A percentile compares a stretch with the other conserved stretches of the same genome.
phyloP scores from a whole-genome alignment of 2,113 vertebrate genomes.

The Burhinus bistriatus region DNA sequence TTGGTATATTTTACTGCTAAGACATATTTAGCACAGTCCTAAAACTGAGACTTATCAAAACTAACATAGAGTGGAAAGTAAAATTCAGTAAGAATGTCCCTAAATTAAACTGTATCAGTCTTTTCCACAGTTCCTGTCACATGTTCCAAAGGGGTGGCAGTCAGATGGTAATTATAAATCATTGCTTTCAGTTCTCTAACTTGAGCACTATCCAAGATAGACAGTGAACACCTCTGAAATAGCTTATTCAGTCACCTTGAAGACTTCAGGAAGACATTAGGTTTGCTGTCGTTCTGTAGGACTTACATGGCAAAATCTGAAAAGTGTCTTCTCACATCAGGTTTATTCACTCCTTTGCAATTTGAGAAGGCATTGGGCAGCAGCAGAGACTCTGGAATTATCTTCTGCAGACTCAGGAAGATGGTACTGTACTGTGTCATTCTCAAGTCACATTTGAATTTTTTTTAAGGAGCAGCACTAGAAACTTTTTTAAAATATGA shows the following conservation, averaged over 20 bases:
- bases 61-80: background rate
- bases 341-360: background rate
- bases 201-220: conserved; percentile 1
- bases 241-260: background rate
- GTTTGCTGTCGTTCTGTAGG: background rate
- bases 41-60: background rate
- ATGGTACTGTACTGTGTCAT: background rate
- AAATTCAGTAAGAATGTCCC: background rate
- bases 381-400: background rate
- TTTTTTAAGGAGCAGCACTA: background rate
- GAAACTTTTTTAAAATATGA: background rate
- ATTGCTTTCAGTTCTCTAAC: background rate
- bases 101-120: conserved; percentile 16
- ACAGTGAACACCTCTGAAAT: conserved; percentile 16
- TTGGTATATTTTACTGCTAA: background rate
- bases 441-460: background rate
- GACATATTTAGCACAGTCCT: conserved; percentile 20
- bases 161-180: conserved; percentile 38
- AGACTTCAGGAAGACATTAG: background rate
- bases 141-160: background rate
- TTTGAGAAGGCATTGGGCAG: background rate
- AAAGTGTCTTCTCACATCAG: background rate
- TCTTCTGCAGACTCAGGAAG: background rate
- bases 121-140: background rate
- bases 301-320: background rate